Evolutionary conservation across 1,140 invertebrate species (phyloP), one percentile per base, ranked within the genome.

Genomic region (Bathynomus jamesi): DNA sequence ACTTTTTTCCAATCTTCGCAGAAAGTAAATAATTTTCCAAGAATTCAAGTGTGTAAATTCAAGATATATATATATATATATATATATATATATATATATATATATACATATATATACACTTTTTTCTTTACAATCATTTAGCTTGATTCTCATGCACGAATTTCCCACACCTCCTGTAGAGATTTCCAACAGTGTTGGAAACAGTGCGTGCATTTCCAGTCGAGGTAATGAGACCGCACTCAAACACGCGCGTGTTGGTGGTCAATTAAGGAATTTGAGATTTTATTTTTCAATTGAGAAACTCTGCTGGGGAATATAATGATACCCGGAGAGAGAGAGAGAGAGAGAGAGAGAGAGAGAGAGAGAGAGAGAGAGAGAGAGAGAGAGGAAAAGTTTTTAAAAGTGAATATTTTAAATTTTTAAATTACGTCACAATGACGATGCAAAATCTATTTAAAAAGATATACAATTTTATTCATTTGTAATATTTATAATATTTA

Each of bases 311-410:
- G n/a, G n/a, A n/a, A n/a, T n/a, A 62, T n/a, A 62, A 3, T 3
- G 7, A 62, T n/a, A 62, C 8, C 8, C 8, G 24, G 61, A 62
- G 61, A 62, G 61, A 62, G 61, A 62, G 61, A 62, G 61, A 62
- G 61, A 62, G 61, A 62, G 17, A 21, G 61, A 62, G 61, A 62
- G 61, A 62, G 61, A 62, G 61, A 62, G 61, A 62, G 61, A 62
- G 61, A 62, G 61, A 62, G 61, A 62, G 61, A 62, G 61, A 62
- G 61, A 62, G 25, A n/a, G 25, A 62, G 25, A 21, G 25, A 62
- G 25, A 27, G 25, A 62, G n/a, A 62, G 25, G 21, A 21, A 62
- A 8, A n/a, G 25, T n/a, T n/a, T n/a, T n/a, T n/a, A n/a, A n/a
- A n/a, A n/a, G n/a, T n/a, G n/a, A n/a, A n/a, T n/a, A n/a, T n/a